Percentiles rank a stretch among this genome's conserved stretches.
Conservation (phyloP, 1,140 invertebrate genomes). For the Ericerus pela region DNA sequence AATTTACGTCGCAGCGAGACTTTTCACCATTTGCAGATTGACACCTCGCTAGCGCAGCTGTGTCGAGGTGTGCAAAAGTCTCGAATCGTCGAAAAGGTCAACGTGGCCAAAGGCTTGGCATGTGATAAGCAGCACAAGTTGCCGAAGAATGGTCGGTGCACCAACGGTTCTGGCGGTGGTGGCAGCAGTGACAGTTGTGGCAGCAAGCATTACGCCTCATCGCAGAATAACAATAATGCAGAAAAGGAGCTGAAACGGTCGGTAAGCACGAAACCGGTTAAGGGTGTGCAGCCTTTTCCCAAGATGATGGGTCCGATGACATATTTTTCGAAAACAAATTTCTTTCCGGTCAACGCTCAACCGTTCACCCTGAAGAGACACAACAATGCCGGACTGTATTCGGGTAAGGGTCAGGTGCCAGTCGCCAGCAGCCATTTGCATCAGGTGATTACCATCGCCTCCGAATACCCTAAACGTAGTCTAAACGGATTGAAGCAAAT, state of each 20-base stretch:
- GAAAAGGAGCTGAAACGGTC: slow-evolving; percentile 18
- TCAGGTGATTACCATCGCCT: slow-evolving; percentile 31
- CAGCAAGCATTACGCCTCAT: no score
- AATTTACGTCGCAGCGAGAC: slow-evolving; percentile 38
- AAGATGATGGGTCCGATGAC: slow-evolving; percentile 7
- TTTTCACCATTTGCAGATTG: slow-evolving; percentile 32
- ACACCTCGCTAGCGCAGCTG: slow-evolving; percentile 32
- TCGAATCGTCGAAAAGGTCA: slow-evolving; percentile 24
- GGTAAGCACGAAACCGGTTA: slow-evolving; percentile 18
- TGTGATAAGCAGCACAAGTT: slow-evolving; percentile 13
- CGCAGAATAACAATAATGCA: no score
- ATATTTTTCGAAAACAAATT: slow-evolving; percentile 3
- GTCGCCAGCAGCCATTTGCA: slow-evolving; percentile 28
- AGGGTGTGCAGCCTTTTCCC: no score
- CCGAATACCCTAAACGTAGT: slow-evolving; percentile 20
- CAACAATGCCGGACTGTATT: slow-evolving; percentile 42
- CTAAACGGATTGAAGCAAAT: slow-evolving; percentile 17
- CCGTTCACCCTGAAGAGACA: slow-evolving; percentile 41
- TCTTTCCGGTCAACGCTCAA: not conserved
- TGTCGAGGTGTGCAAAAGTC: slow-evolving; percentile 33
- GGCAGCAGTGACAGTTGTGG: no score
- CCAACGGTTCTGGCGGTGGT: not conserved
- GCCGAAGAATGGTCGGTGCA: not conserved
- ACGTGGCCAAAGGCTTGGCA: slow-evolving; percentile 21
- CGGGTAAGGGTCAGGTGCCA: slow-evolving; percentile 34